phyloP scores from a whole-genome alignment of 2,888 invertebrate species.

The Petrophora chlorosata region DNA sequence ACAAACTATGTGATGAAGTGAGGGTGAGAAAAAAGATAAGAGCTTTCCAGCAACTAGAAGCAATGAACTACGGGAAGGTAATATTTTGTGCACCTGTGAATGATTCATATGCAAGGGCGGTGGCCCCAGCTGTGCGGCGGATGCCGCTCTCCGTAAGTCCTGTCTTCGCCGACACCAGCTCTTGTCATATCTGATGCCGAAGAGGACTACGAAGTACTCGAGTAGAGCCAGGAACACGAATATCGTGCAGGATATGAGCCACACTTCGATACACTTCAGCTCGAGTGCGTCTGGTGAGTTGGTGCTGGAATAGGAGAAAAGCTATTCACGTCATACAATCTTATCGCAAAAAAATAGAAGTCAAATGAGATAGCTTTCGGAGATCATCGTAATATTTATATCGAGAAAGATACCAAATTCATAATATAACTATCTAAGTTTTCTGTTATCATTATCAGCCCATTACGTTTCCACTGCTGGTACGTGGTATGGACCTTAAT shows the following conservation, averaged over 20 bases:
- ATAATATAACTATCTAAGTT: no score
- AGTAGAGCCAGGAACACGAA: conserved; percentile 86
- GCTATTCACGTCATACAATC: neutral
- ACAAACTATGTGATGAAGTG: neutral
- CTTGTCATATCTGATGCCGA: conserved; percentile 86
- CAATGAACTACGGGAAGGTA: neutral
- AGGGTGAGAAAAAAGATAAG: conserved; percentile 2
- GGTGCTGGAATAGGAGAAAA: conserved; percentile 68
- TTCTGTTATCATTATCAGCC: no score
- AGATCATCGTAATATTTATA: no score
- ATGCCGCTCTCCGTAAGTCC: conserved; percentile 70
- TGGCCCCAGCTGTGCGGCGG: conserved; percentile 71
- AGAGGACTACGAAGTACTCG: conserved; percentile 86
- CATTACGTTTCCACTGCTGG: no score
- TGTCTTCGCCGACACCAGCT: conserved; percentile 82
- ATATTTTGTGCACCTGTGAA: conserved; percentile 60
- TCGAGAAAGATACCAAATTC: no score
- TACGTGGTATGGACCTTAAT: no score
- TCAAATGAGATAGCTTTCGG: neutral
- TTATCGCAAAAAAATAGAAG: neutral
- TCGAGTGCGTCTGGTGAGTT: conserved; percentile 86
- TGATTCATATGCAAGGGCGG: conserved; percentile 75
- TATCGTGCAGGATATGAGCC: conserved; percentile 86
- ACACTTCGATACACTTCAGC: conserved; percentile 86
- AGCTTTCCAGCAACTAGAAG: conserved; percentile 16